Conservation (phyloP, 2,113 vertebrate species). For the Lathamus discolor region DNA sequence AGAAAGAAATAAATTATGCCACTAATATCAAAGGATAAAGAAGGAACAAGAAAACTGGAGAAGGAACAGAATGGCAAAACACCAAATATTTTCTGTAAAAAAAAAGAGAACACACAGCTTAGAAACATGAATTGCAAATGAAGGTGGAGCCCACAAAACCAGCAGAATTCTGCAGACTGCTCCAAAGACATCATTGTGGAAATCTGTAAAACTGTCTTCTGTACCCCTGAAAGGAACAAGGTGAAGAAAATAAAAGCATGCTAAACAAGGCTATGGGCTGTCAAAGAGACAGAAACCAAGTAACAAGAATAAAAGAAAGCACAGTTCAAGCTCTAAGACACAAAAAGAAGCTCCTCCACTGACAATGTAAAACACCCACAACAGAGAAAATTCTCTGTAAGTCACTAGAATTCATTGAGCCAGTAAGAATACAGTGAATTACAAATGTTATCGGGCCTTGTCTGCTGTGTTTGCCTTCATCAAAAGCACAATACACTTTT, state of each 20-base stretch:
- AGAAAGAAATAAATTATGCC: neutral
- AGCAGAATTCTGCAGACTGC: neutral
- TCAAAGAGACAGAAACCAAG: neutral
- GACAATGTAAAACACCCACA: neutral
- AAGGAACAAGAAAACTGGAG: neutral
- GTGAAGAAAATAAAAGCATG: neutral
- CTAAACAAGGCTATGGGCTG: neutral
- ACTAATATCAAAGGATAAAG: slow-evolving; percentile 36
- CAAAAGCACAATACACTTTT: neutral
- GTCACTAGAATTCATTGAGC: neutral
- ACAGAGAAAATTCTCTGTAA: neutral
- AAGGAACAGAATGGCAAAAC: neutral
- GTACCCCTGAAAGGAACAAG: neutral
- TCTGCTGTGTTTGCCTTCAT: neutral
- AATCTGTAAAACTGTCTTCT: neutral
- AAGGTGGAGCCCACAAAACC: neutral
- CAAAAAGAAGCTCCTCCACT: neutral
- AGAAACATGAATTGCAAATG: neutral
- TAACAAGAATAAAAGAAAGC: neutral
- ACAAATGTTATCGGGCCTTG: neutral
- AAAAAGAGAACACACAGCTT: neutral
- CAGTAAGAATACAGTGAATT: neutral
- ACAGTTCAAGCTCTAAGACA: neutral
- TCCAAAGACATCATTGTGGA: neutral
- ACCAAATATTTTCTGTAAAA: neutral